phyloP scores from a whole-genome alignment of 2,888 invertebrate genomes.

The Eristalis intricaria region DNA sequence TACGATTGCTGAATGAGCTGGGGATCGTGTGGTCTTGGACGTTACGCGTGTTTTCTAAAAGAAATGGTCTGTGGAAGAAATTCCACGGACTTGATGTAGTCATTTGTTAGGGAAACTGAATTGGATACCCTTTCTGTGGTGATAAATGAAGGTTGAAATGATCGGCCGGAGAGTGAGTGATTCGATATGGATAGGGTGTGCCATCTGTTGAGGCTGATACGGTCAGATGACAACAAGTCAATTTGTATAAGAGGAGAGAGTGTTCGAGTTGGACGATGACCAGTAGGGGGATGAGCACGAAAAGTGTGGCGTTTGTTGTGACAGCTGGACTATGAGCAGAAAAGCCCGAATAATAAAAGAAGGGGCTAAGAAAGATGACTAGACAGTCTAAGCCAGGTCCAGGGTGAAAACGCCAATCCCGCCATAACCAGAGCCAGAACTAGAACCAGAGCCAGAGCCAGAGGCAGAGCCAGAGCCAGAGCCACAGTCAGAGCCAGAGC shows the following conservation, averaged over 20 bases:
- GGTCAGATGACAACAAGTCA: not conserved
- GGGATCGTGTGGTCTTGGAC: slow-evolving; percentile 2
- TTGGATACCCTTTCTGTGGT: not conserved
- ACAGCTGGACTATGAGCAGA: too few relatives aligned
- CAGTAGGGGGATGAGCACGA: too few relatives aligned
- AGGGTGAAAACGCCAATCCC: too few relatives aligned
- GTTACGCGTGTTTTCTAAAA: slow-evolving; percentile 24
- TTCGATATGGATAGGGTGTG: not conserved
- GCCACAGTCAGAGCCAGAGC: too few relatives aligned
- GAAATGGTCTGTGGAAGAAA: slow-evolving; percentile 32
- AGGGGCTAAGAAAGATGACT: too few relatives aligned
- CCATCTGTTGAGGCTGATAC: not conserved
- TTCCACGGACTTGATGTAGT: not conserved
- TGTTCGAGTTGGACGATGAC: too few relatives aligned
- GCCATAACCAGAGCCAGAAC: too few relatives aligned
- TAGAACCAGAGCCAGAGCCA: too few relatives aligned
- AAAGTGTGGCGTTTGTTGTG: too few relatives aligned
- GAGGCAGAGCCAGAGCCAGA: too few relatives aligned
- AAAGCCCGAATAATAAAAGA: too few relatives aligned
- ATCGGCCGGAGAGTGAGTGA: not conserved
- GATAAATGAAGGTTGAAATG: not conserved
- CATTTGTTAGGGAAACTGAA: not conserved
- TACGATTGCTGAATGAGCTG: slow-evolving; percentile 19
- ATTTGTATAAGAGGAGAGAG: not conserved
- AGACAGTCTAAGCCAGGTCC: too few relatives aligned